Base-by-base conservation (phyloP, 2,797 vertebrate genomes). In the Galaxias olidus region DNA sequence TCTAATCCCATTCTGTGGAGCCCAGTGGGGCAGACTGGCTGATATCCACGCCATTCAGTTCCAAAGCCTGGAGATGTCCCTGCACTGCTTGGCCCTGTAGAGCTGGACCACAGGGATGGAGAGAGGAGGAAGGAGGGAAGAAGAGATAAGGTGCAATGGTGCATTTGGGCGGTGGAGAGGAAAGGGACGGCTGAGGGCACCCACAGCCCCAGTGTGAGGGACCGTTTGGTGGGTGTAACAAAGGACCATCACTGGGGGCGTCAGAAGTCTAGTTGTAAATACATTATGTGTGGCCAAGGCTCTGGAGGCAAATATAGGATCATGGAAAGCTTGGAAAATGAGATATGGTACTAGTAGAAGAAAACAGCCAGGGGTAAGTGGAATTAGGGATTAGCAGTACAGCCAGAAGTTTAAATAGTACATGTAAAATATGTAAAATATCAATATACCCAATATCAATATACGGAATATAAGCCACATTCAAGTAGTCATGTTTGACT, bases 1-100 rank as follows among this genome's bases (percentile, higher is more conserved):
- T 77, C 81, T 91, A 90, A 92, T 92, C 90, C 91, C 78, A 77
- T 92, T 91, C 89, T 86, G 88, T 89, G 88, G 71, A 83, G 84
- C 84, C 87, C 81, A 75, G 30, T 74, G 84, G 82, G 85, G 78
- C 63, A 41, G 62, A 72, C 57, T 63, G 59, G 79, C 83, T 87
- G 84, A 88, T 87, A 88, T 84, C 83, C 81, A 77, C 72, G 81
- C 78, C 84, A 44, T 47, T 12, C 47, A 79, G 75, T 88, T 86
- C 86, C 80, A 76, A 82, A 82, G 83, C 82, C 80, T 72, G 60
- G 78, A 87, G 80, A 88, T 85, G 75, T 73, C 72, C 82, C 74
- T 86, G 77, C 75, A 82, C 65, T 75, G 63, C 73, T 68, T 79
- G 79, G 86, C 78, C 81, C 81, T 70, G 73, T 76, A 84, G 80